Evolutionary conservation across 2,113 vertebrate species (phyloP).

Genomic region (Myotis brandtii): DNA sequence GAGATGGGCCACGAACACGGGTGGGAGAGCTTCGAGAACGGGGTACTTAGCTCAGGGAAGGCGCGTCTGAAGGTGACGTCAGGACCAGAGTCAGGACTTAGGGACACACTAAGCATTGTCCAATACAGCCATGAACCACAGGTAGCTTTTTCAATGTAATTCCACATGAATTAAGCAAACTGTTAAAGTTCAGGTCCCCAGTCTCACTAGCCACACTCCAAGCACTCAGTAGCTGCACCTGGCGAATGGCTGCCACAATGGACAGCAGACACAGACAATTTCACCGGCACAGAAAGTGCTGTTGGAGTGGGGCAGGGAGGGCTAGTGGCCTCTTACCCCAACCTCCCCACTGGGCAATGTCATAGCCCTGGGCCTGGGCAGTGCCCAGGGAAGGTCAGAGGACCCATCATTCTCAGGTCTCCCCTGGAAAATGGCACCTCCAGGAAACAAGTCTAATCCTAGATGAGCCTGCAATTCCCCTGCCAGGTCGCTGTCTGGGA

Average conservation of each 20-base stretch:
- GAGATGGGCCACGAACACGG: not conserved
- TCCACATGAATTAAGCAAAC: not conserved
- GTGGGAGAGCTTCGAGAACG: not conserved
- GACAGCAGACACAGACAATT: too few species aligned
- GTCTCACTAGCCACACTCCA: not conserved
- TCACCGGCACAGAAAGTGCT: not conserved
- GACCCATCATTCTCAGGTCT: not conserved
- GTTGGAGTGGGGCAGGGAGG: not conserved
- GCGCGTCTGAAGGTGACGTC: not conserved
- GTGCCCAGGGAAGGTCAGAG: not conserved
- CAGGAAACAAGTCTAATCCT: not conserved
- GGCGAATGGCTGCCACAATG: not conserved
- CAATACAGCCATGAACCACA: not conserved
- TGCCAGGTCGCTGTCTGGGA: not conserved
- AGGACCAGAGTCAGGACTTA: not conserved
- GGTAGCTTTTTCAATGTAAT: not conserved
- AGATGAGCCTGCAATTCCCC: not conserved
- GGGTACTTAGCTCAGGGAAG: not conserved
- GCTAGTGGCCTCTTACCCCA: not conserved
- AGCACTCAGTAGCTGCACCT: fast-evolving
- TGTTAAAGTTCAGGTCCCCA: not conserved
- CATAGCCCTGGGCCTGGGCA: not conserved
- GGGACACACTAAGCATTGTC: not conserved
- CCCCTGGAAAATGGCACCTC: not conserved
- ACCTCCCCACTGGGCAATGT: not conserved